A percentile compares a stretch with the other conserved stretches of the same genome.
Conservation (phyloP, 2,888 invertebrate genomes). For the Folsomia candida region DNA sequence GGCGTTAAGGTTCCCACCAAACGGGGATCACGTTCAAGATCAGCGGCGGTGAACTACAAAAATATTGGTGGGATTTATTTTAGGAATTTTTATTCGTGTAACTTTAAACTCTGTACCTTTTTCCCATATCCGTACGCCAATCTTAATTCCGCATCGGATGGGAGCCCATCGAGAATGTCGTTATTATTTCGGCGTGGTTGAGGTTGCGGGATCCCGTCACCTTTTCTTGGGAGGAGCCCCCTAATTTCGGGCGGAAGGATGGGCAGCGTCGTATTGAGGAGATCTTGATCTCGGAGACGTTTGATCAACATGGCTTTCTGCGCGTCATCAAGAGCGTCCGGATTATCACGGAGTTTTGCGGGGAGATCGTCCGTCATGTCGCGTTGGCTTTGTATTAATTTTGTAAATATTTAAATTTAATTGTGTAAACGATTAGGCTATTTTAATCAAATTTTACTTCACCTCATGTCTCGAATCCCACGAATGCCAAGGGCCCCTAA, state of each 20-base stretch:
- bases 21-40: conserved; percentile 34
- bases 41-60: conserved; percentile 32
- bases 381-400: no score
- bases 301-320: conserved; percentile 45
- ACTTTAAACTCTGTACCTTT: no score
- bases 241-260: conserved; percentile 44
- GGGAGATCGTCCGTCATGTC: conserved; percentile 36
- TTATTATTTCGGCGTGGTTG: conserved; percentile 8
- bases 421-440: no score
- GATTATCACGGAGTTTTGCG: conserved; percentile 39
- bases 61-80: no score
- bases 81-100: no score
- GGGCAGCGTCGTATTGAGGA: conserved; percentile 32
- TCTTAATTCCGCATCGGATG: conserved; percentile 43
- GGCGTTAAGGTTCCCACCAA: conserved; percentile 46
- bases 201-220: no score
- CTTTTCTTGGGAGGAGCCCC: conserved; percentile 32
- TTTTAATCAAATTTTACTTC: no score
- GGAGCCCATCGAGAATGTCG: conserved; percentile 39
- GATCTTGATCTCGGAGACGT: conserved; percentile 37
- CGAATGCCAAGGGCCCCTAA: conserved; percentile 45
- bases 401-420: no score
- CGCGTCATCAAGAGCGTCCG: conserved; percentile 42
- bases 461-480: conserved; percentile 36
- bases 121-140: conserved; percentile 35